phyloP scores from a whole-genome alignment of 2,797 vertebrate species.

The Gouania willdenowi region DNA sequence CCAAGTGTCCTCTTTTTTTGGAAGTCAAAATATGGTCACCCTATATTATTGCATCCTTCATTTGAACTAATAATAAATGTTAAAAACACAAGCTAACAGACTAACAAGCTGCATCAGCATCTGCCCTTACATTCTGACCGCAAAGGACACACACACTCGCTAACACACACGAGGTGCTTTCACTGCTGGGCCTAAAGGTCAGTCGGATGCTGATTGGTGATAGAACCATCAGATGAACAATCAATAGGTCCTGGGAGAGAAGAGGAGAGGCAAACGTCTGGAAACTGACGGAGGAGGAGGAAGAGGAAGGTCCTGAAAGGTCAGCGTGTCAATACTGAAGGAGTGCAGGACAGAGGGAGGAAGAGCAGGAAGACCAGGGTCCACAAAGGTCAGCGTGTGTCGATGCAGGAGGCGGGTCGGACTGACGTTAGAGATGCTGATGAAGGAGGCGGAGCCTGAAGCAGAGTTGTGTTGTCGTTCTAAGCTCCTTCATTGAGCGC shows the following conservation, averaged over 20 bases:
- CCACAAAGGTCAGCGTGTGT: slow-evolving; percentile 45
- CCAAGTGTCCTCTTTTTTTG: no score
- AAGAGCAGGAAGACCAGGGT: slow-evolving; percentile 8
- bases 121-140: slow-evolving; percentile 89
- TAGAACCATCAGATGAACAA: slow-evolving; percentile 98
- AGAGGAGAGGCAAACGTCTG: not conserved
- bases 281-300: not conserved
- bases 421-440: not conserved
- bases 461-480: no score
- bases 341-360: not conserved
- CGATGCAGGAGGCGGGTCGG: slow-evolving; percentile 34
- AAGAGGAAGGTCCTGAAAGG: slow-evolving; percentile 18
- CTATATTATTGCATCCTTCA: no score
- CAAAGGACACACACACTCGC: slow-evolving; percentile 75
- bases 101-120: slow-evolving; percentile 90
- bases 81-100: no score
- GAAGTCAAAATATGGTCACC: no score
- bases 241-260: slow-evolving; percentile 81
- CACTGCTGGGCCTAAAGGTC: slow-evolving; percentile 95
- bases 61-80: no score
- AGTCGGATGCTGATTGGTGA: slow-evolving; percentile 96
- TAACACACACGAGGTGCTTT: slow-evolving; percentile 63
- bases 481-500: no score
- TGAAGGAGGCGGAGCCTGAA: not conserved
- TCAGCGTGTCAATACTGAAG: slow-evolving; percentile 10